Percentiles rank a stretch among this genome's conserved stretches.
Conservation (phyloP, 2,797 vertebrate species). For the Fringilla coelebs region DNA sequence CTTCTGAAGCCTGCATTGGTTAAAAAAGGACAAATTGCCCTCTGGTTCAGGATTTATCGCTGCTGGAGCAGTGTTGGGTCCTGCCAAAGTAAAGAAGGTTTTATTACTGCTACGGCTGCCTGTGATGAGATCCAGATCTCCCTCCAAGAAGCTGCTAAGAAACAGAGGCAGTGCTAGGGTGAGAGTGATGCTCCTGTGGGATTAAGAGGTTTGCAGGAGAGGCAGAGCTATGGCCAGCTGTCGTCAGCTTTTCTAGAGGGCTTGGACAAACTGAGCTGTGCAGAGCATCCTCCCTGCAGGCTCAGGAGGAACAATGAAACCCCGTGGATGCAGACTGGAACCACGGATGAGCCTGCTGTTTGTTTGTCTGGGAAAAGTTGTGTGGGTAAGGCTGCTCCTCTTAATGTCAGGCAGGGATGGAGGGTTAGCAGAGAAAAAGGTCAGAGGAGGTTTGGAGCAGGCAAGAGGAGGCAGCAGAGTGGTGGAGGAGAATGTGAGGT, state of each 20-base stretch:
- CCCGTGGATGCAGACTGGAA: neutral
- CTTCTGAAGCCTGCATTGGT: neutral
- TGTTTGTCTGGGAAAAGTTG: neutral
- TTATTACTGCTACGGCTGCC: neutral
- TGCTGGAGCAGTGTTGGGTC: neutral
- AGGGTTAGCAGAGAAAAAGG: neutral
- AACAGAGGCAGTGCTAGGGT: neutral
- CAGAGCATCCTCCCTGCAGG: neutral
- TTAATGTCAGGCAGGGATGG: neutral
- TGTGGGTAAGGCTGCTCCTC: neutral
- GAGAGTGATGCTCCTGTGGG: neutral
- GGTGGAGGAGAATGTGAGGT: neutral
- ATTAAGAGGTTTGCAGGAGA: constrained; percentile 6
- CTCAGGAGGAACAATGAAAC: neutral
- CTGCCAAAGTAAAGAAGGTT: neutral
- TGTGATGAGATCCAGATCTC: neutral
- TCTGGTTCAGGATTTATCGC: neutral
- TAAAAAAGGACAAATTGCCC: neutral
- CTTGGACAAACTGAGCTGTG: neutral
- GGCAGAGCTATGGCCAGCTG: neutral
- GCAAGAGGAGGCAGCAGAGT: neutral
- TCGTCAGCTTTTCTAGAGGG: neutral
- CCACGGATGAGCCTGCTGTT: neutral
- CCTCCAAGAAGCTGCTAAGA: neutral
- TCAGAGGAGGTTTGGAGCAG: neutral